Base-by-base conservation (phyloP, 2,113 vertebrate species). In the Callithrix jacchus region DNA sequence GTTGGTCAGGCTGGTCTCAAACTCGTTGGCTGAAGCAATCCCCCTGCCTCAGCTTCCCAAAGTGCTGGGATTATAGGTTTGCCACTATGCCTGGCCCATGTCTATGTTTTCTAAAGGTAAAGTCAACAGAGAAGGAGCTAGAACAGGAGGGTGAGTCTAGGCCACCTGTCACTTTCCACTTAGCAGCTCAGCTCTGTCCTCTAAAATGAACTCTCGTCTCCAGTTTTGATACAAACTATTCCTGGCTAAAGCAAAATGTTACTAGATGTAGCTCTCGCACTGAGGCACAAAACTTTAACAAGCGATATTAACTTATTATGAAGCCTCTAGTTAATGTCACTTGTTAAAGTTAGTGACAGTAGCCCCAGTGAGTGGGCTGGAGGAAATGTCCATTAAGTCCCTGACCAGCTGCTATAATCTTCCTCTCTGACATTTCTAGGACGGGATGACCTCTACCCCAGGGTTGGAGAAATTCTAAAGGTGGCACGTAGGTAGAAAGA, bases 401-500 rank as follows among this genome's bases (percentile, higher is more conserved):
- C 3, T 37, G 23, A 18, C 27, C 32, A 21, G 66, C 66, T 81
- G 10, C 23, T 30, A 23, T 12, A 1, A 25, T 23, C 40, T 27
- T 23, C 80, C 32, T 58, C 70, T 7, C 27, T 37, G n/a, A 14
- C 8, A 2, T 37, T 47, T 6, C 73, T 49, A 2, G 9, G 27
- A 13, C 14, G 8, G 32, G 11, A 49, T 0, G 54, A n/a, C 45
- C 14, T 73, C 23, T 1, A 30, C 0, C 0, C 0, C 58, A 12
- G 45, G 54, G 52, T 3, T 61, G 2, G 30, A 68, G 49, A 8
- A 68, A 12, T 64, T 77, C 61, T 25, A n/a, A 77, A 93, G 47
- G 35, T 11, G 5, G 16, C 11, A 45, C 1, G 0, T n/a, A 6
- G 10, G 20, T 25, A 40, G 11, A 40, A 56, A 42, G 79, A 58